A percentile compares a stretch with the other conserved stretches of the same genome.
These are phyloP conservation scores for Scomber scombrus DNA, from an alignment of 2,113 vertebrate genomes.

Conservation along the genomic window DNA sequence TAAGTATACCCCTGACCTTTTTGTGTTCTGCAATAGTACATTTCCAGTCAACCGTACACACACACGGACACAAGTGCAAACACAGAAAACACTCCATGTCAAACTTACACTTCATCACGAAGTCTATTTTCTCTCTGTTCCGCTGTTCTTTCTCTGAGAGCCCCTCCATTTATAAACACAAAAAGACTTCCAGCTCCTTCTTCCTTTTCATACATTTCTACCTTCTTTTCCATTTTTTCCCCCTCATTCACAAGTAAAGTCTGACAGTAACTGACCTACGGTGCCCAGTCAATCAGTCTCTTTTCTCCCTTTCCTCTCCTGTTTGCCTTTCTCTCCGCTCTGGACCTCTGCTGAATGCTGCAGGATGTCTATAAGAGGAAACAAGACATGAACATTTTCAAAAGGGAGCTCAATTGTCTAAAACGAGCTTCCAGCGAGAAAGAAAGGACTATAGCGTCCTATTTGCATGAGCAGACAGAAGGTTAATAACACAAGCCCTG, in stretches of 20 bases:
- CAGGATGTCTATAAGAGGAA: constrained; percentile 56
- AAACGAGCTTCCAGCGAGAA: constrained; percentile 42
- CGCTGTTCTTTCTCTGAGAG: neutral
- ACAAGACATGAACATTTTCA: constrained; percentile 54
- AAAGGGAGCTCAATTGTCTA: constrained; percentile 59
- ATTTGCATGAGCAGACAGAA: constrained; percentile 84
- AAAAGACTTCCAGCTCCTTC: neutral
- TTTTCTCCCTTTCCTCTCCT: neutral
- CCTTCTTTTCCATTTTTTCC: neutral
- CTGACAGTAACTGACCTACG: constrained; percentile 46
- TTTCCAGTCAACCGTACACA: constrained; percentile 20
- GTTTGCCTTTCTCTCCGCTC: constrained; percentile 20
- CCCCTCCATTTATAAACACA: too few species aligned
- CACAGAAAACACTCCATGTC: constrained; percentile 66
- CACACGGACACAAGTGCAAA: neutral
- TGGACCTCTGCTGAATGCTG: constrained; percentile 37
- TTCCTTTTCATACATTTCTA: neutral
- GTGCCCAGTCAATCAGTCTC: constrained; percentile 29
- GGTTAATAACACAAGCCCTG: constrained; percentile 83
- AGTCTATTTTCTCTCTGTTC: constrained; percentile 10
- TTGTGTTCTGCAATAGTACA: neutral
- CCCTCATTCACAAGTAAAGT: constrained; percentile 44
- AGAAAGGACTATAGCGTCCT: constrained; percentile 52
- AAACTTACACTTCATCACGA: constrained; percentile 34
- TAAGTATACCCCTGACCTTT: constrained; percentile 44